phyloP scores from a whole-genome alignment of 2,888 invertebrate species.

The Amphimallon solstitiale region DNA sequence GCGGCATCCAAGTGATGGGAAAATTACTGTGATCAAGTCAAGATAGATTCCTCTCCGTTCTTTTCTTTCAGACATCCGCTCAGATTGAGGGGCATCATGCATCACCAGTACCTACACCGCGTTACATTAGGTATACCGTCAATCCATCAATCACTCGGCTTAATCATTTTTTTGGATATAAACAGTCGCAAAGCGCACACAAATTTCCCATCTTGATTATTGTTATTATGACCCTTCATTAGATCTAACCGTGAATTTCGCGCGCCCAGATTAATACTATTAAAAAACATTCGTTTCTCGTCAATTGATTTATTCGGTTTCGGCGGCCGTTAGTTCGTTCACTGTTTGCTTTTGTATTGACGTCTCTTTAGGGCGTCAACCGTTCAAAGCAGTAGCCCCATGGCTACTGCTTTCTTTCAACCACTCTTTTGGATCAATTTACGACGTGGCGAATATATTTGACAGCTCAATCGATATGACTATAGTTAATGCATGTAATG shows the following conservation, averaged over 20 bases:
- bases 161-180: slow-evolving; percentile 53
- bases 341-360: slow-evolving; percentile 23
- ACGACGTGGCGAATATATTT: slow-evolving; percentile 14
- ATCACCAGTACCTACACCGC: slow-evolving; percentile 42
- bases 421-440: slow-evolving; percentile 12
- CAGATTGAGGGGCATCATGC: neutral
- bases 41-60: slow-evolving; percentile 47
- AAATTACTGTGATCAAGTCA: slow-evolving; percentile 63
- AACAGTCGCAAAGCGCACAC: slow-evolving; percentile 62
- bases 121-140: slow-evolving; percentile 51
- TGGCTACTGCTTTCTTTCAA: slow-evolving; percentile 2
- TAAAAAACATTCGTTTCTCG: slow-evolving; percentile 32
- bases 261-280: slow-evolving; percentile 44
- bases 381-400: slow-evolving; percentile 14
- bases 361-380: slow-evolving; percentile 29
- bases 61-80: slow-evolving; percentile 7
- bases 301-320: no score
- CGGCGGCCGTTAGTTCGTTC: no score
- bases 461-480: slow-evolving; percentile 32
- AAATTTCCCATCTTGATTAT: slow-evolving; percentile 60
- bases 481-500: slow-evolving; percentile 15
- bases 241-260: slow-evolving; percentile 59
- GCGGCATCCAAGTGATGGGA: slow-evolving; percentile 55
- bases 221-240: slow-evolving; percentile 61
- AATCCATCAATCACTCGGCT: slow-evolving; percentile 61